Base-by-base conservation (phyloP, 2,797 vertebrate species). In the Chloroceryle amazona region DNA sequence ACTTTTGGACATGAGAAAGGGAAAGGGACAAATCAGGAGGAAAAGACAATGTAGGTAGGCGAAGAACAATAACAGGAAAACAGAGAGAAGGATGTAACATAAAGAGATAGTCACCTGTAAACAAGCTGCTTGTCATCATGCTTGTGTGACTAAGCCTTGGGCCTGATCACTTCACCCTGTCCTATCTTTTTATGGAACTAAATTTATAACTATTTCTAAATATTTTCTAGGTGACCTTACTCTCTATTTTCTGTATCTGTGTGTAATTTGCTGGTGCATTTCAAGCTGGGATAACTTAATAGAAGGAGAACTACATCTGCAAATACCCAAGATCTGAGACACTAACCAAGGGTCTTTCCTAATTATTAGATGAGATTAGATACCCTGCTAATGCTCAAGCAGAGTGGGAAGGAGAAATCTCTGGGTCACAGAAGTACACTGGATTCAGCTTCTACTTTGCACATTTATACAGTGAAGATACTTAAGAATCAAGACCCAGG, bases 91-190 rank as follows among this genome's bases (percentile, higher is more conserved):
- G 5, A 3, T 5, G 5, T 62, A 72, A 35, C 33, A 72, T 55
- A 80, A 58, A 10, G 14, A 83, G 2, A 17, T 54, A 31, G 1
- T 31, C 19, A 46, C 33, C 12, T 49, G 28, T 60, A 67, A 71
- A 67, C 5, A 79, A 46, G 3, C 7, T 82, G 11, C 6, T 49
- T 66, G 10, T 73, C 61, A 70, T 13, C 15, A 31, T 1, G 0
- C 2, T 41, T 58, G 16, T 35, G 35, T 70, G 19, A 26, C n/a
- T 20, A 31, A 49, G 21, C 13, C 25, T 61, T 70, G 15, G 15
- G 23, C 3, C 7, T 54, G 14, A 33, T 23, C 41, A n/a, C 11
- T 0, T 0, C 42, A 67, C 9, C 25, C 31, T 41, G 9, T 29
- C 19, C 29, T 83, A 9, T 12, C 10, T 68, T 41, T 41, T 41